Evolutionary conservation across 2,888 invertebrate genomes (phyloP), one percentile per base, ranked within the genome.

Genomic region (Trissoscelio sp.): DNA sequence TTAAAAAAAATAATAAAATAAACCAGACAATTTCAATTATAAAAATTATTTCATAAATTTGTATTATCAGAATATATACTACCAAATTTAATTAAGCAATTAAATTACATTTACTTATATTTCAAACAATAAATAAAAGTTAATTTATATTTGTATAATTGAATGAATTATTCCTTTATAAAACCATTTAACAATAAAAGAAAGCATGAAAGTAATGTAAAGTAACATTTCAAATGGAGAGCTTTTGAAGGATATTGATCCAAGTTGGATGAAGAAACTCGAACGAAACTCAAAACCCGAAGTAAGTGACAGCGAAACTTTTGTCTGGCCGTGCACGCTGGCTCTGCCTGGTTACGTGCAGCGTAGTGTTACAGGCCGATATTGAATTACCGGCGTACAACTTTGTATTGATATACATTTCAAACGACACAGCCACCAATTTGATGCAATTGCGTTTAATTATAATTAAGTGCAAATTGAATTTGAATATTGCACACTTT

Each of bases 311-410:
- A 58, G 70, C 67, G 31, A 67, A 77, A 51, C 60, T 72, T 72
- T 70, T 78, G 78, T 70, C 28, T 48, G n/a, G 42, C 12, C 46
- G 69, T 39, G 53, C 67, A 66, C 48, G 55, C 20, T 12, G 7
- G 34, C n/a, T 57, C 67, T 67, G 78, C 42, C 60, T 58, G 66
- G 66, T 74, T 66, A 58, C 48, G 62, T 22, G 78, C 42, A 70
- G 85, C 75, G 79, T 89, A 86, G 83, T 85, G 86, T 89, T 89
- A 88, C 89, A 87, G 79, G 86, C 87, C 88, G 89, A 88, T 90
- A 90, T 90, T 86, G 83, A 81, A 84, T 90, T 89, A 88, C 88
- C 69, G 72, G 60, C 28, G 67, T 57, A 62, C 57, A 70, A 75
- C 80, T 70, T 64, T 58, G 64, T 75, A 75, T 74, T 74, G 79